These are phyloP conservation scores for Orius laevigatus DNA, from an alignment of 1,140 invertebrate genomes.

Conservation along the genomic window DNA sequence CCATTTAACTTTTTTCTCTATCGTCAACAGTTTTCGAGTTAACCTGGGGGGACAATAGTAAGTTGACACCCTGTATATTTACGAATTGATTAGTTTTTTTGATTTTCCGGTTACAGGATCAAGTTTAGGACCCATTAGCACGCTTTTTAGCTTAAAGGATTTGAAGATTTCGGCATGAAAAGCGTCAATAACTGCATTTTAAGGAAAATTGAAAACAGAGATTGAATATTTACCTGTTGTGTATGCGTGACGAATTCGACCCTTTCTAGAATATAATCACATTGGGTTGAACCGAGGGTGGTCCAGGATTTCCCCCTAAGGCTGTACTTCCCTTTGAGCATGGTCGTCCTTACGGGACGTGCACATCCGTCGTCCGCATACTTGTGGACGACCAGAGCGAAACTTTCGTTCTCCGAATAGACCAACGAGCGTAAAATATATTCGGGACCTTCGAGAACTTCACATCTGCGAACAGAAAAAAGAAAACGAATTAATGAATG, in stretches of 20 bases:
- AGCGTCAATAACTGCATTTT: too few relatives aligned
- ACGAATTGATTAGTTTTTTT: too few relatives aligned
- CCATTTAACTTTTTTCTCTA: too few relatives aligned
- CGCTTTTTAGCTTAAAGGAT: too few relatives aligned
- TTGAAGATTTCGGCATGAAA: too few relatives aligned
- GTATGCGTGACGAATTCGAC: slow-evolving; percentile 41
- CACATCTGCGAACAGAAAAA: slow-evolving; percentile 32
- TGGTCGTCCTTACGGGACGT: slow-evolving; percentile 36
- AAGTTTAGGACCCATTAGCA: too few relatives aligned
- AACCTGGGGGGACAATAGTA: too few relatives aligned
- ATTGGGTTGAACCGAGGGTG: slow-evolving; percentile 34
- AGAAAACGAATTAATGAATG: too few relatives aligned
- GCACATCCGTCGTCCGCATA: slow-evolving; percentile 46
- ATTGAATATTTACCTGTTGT: slow-evolving; percentile 18
- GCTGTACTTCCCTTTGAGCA: slow-evolving; percentile 32
- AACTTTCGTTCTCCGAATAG: slow-evolving; percentile 37
- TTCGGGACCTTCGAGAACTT: slow-evolving; percentile 41
- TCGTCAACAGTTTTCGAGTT: too few relatives aligned
- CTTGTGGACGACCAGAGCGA: slow-evolving; percentile 37
- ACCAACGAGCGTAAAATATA: slow-evolving; percentile 43
- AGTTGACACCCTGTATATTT: too few relatives aligned
- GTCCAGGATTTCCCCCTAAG: slow-evolving; percentile 32
- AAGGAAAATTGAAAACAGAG: too few relatives aligned
- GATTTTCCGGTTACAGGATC: too few relatives aligned
- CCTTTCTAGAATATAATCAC: slow-evolving; percentile 31